These are phyloP conservation scores for Poecilia picta DNA, from an alignment of 2,797 vertebrate species.

Conservation along the genomic window DNA sequence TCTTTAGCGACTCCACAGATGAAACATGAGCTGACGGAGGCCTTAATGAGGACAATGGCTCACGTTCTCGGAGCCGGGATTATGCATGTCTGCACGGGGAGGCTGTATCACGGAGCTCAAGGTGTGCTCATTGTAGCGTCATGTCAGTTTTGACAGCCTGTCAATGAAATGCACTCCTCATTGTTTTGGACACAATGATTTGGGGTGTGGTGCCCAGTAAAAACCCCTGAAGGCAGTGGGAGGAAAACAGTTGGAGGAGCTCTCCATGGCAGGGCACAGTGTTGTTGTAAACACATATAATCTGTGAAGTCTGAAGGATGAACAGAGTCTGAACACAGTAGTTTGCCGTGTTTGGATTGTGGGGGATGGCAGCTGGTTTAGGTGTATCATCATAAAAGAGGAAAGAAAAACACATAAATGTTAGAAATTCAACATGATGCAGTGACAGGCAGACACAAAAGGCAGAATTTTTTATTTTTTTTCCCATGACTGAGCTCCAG, in stretches of 20 bases:
- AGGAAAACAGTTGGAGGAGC: conserved; percentile 31
- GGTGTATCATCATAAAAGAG: not conserved
- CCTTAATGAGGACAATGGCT: conserved; percentile 46
- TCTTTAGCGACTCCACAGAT: conserved; percentile 61
- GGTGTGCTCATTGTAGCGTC: conserved; percentile 35
- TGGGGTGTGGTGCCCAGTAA: conserved; percentile 51
- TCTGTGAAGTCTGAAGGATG: conserved; percentile 11
- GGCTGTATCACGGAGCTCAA: conserved; percentile 8
- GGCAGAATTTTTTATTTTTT: conserved; percentile 16
- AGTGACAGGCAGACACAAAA: conserved; percentile 38
- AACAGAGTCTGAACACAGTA: conserved; percentile 16
- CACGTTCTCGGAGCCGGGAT: conserved; percentile 39
- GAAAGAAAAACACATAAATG: conserved; percentile 6
- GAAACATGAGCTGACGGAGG: conserved; percentile 55
- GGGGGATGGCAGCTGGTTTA: not conserved
- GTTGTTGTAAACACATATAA: conserved; percentile 39
- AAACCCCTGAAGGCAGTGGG: conserved; percentile 49
- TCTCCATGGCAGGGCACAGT: conserved; percentile 25
- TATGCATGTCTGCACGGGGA: conserved; percentile 36
- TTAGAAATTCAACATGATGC: conserved; percentile 44
- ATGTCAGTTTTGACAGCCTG: conserved; percentile 44
- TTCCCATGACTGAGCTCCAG: conserved; percentile 44
- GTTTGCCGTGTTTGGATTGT: conserved; percentile 20
- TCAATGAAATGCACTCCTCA: conserved; percentile 50
- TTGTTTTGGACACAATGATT: conserved; percentile 47